Evolutionary conservation across 2,113 vertebrate genomes (phyloP).

Genomic region (Rhinopomastus cyanomelas): DNA sequence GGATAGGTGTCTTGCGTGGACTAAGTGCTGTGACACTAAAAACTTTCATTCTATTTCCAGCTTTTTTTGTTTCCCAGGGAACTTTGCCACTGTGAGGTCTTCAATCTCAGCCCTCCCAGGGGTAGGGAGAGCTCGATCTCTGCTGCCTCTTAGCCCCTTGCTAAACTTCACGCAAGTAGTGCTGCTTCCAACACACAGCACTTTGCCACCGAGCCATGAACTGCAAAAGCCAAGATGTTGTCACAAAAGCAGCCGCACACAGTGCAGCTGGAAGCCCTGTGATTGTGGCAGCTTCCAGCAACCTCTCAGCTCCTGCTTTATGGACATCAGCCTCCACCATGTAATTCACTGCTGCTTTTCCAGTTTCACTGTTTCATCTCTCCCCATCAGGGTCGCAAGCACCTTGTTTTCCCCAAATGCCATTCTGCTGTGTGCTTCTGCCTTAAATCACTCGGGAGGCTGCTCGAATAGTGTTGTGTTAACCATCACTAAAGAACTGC

Average conservation of each 20-base stretch:
- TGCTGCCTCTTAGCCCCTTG: neutral
- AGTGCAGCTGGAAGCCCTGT: neutral
- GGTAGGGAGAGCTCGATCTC: neutral
- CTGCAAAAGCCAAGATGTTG: neutral
- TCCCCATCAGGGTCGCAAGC: neutral
- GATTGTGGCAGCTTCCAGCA: neutral
- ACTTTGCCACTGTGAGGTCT: neutral
- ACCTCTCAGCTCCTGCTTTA: neutral
- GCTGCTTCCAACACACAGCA: neutral
- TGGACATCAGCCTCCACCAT: neutral
- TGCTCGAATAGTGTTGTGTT: slow-evolving; percentile 12
- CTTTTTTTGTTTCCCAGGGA: neutral
- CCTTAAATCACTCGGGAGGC: neutral
- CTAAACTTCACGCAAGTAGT: neutral
- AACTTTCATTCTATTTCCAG: neutral
- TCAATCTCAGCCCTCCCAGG: neutral
- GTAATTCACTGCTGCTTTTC: neutral
- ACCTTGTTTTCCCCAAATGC: neutral
- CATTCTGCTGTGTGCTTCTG: neutral
- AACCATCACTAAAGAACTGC: neutral
- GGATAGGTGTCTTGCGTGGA: neutral
- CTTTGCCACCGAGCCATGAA: neutral
- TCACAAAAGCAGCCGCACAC: neutral
- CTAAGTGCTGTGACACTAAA: neutral
- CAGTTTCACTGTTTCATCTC: neutral